Base-by-base conservation (phyloP, 2,888 invertebrate species). In the Odiellus spinosus region DNA sequence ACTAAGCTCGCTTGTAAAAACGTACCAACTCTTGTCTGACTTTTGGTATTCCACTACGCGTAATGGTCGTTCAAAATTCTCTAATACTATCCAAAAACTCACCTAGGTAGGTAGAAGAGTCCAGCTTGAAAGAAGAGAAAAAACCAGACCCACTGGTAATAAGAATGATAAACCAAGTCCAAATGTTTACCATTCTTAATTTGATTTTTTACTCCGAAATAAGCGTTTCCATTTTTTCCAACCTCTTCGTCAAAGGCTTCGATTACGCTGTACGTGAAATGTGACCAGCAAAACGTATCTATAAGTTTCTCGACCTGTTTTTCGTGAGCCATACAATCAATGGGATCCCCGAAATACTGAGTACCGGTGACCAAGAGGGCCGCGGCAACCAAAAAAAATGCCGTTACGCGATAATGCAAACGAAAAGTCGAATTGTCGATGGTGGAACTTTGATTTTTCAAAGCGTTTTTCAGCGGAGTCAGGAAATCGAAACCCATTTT, bases 381-480 rank as follows among this genome's bases (percentile, higher is more conserved):
- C 15, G 52, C 52, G 54, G 80, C 71, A 14, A 93, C 79, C 65
- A 93, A 72, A 12, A 44, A 20, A 42, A 78, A 77, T 59, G 87
- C 85, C 59, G 88, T 88, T 58, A 82, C 85, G 70, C 87, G 87
- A 74, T 90, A 90, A 67, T 90, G 90, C 63, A 90, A 72, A 44
- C 87, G 79, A 65, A 88, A 88, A 59, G 88, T 78, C 73, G 85
- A 86, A 73, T 88, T 90, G 72, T 90, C 90, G 71, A 88, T 88
- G 62, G 76, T 76, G 55, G 87, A 80, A 48, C 85, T 82, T 71
- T 84, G 85, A 69, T 78, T 78, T 70, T 86, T 86, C 61, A 90
- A 75, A 70, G 86, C 86, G 59, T 75, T 76, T 64, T 78, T 80
- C 60, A 90, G 69, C 8, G 26, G 26, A 4, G 26, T 8, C 4